phyloP scores from a whole-genome alignment of 1,140 invertebrate genomes.

The Coenobita brevimanus region DNA sequence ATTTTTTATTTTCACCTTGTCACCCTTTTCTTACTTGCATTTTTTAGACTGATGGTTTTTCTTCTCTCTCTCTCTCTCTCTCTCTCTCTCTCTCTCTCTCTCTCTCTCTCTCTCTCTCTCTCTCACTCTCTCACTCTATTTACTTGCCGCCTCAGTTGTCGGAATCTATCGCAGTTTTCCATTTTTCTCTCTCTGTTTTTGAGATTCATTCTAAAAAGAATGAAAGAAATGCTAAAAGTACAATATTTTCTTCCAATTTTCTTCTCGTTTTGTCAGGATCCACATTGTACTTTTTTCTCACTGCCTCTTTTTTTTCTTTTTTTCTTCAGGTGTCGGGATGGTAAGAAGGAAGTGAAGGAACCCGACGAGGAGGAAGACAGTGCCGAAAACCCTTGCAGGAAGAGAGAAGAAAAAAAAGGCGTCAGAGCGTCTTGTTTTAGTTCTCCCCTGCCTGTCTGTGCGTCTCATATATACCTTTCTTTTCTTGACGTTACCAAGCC shows the following conservation, averaged over 20 bases:
- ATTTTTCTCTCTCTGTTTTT: neutral
- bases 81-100: neutral
- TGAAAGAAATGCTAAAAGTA: no score
- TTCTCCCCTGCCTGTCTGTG: neutral
- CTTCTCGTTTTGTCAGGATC: no score
- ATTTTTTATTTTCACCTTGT: no score
- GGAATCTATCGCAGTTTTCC: neutral
- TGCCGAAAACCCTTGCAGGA: no score
- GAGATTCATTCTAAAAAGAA: no score
- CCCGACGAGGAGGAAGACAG: no score
- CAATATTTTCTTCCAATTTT: no score
- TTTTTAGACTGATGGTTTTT: neutral
- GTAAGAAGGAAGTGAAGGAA: no score
- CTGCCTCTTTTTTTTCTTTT: no score
- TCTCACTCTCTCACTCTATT: neutral
- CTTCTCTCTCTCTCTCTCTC: slow-evolving; percentile 12
- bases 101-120: neutral
- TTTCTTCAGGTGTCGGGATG: no score
- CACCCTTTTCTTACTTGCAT: neutral
- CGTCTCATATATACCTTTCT: neutral
- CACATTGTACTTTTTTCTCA: no score
- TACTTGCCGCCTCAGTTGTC: neutral
- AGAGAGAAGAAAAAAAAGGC: neutral
- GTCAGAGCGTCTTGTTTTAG: neutral
- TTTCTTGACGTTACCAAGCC: no score